These are phyloP conservation scores for Myotis planiceps DNA, from an alignment of 2,797 vertebrate genomes.

Conservation along the genomic window DNA sequence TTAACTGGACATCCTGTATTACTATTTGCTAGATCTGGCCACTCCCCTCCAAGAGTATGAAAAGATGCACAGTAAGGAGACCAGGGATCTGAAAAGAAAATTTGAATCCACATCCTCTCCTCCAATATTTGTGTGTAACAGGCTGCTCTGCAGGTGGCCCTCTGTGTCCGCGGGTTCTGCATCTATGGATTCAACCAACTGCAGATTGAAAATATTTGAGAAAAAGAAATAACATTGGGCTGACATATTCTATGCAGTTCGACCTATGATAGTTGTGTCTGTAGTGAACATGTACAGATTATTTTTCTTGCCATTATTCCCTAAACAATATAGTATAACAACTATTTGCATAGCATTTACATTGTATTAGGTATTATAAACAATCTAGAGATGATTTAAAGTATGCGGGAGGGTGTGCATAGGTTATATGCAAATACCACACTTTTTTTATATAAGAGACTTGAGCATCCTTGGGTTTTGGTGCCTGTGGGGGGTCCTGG, in stretches of 20 bases:
- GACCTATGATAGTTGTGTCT: background rate
- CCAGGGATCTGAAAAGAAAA: background rate
- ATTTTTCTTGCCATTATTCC: background rate
- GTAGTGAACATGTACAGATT: background rate
- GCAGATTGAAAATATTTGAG: background rate
- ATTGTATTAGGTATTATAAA: background rate
- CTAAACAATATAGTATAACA: background rate
- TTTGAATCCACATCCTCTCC: too few species aligned
- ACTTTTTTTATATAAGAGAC: background rate
- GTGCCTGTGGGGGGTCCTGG: background rate
- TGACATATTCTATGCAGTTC: background rate
- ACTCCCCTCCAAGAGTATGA: too few species aligned
- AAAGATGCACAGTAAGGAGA: background rate
- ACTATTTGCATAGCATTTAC: background rate
- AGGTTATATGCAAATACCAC: background rate
- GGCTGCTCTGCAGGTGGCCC: too few species aligned
- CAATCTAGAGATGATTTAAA: too few species aligned
- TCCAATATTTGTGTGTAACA: accelerated
- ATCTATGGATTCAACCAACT: background rate
- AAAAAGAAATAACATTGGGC: background rate
- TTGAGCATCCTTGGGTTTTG: background rate
- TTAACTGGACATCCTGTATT: background rate
- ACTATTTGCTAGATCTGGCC: background rate
- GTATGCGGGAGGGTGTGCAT: background rate
- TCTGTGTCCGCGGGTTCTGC: background rate